Evolutionary conservation across 2,888 invertebrate species (phyloP).

Genomic region (Amitus sp.): DNA sequence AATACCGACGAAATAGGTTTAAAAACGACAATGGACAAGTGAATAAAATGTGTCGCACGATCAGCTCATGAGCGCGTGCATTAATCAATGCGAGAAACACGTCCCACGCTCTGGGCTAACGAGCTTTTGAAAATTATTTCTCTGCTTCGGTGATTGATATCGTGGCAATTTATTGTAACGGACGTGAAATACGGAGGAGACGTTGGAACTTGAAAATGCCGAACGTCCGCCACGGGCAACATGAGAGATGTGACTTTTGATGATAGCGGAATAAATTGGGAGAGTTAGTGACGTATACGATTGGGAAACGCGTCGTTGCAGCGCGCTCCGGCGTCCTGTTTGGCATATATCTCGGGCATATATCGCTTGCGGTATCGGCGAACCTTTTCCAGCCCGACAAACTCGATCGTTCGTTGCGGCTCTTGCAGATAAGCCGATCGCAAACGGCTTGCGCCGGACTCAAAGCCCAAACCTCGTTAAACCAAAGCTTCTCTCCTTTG

Average conservation of each 20-base stretch:
- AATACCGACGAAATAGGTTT: too few species aligned
- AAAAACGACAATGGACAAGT: too few species aligned
- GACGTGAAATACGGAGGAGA: constrained; percentile 5
- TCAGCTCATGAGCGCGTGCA: too few species aligned
- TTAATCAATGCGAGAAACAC: too few species aligned
- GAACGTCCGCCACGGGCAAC: too few species aligned
- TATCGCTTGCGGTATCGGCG: constrained; percentile 40
- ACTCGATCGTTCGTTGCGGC: constrained; percentile 40
- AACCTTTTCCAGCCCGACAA: constrained; percentile 38
- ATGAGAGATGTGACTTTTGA: constrained; percentile 29
- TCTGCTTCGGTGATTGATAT: too few species aligned
- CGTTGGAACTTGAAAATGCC: constrained; percentile 27
- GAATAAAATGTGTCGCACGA: too few species aligned
- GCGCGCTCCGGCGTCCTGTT: constrained; percentile 35
- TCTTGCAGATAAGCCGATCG: constrained; percentile 37
- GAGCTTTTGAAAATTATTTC: too few species aligned
- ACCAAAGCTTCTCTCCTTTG: too few species aligned
- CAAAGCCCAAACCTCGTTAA: constrained; percentile 24
- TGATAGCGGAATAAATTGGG: constrained; percentile 35
- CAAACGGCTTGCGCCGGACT: constrained; percentile 20
- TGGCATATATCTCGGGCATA: constrained; percentile 38
- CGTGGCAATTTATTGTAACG: too few species aligned
- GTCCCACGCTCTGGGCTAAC: too few species aligned
- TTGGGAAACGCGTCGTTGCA: constrained; percentile 40
- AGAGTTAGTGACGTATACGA: constrained; percentile 33